Percentiles rank a stretch among this genome's conserved stretches.
These are phyloP conservation scores for Neosalanx taihuensis DNA, from an alignment of 2,797 vertebrate species.

Conservation along the genomic window DNA sequence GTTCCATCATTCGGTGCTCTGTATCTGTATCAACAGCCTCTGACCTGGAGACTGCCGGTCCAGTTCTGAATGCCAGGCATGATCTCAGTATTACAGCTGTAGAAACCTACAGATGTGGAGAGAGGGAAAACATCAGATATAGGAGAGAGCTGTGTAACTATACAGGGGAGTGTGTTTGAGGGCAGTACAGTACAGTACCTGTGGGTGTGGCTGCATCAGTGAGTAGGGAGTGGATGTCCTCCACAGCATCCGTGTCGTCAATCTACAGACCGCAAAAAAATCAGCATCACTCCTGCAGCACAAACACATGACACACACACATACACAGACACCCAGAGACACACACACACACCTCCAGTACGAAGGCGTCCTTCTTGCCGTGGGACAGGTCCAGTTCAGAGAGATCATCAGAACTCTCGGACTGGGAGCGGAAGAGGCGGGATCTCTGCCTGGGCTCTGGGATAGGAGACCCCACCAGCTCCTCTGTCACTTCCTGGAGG, in stretches of 20 bases:
- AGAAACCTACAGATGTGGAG: constrained; percentile 79
- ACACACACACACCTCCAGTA: constrained; percentile 81
- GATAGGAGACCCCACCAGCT: constrained; percentile 92
- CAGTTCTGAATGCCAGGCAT: constrained; percentile 99
- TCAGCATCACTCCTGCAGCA: constrained; percentile 1
- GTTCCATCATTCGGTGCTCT: too few relatives aligned
- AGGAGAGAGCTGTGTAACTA: not conserved
- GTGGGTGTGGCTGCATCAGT: constrained; percentile 85
- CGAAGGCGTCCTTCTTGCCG: constrained; percentile 98
- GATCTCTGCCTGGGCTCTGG: constrained; percentile 92
- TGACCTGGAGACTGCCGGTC: constrained; percentile 94
- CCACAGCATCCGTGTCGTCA: constrained; percentile 96
- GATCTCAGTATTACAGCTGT: constrained; percentile 95
- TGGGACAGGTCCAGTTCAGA: constrained; percentile 95
- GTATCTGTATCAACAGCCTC: not conserved
- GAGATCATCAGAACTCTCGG: constrained; percentile 96
- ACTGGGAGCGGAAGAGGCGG: constrained; percentile 90
- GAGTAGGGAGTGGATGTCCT: constrained; percentile 93
- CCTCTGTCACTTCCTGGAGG: constrained; percentile 85
- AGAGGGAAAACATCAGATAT: not conserved
- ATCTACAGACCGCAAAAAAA: constrained; percentile 72
- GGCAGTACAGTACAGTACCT: constrained; percentile 71
- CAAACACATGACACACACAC: not conserved
- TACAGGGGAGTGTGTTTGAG: not conserved
- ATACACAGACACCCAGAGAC: not conserved